phyloP scores from a whole-genome alignment of 2,797 vertebrate species.

The Ibycter americanus region DNA sequence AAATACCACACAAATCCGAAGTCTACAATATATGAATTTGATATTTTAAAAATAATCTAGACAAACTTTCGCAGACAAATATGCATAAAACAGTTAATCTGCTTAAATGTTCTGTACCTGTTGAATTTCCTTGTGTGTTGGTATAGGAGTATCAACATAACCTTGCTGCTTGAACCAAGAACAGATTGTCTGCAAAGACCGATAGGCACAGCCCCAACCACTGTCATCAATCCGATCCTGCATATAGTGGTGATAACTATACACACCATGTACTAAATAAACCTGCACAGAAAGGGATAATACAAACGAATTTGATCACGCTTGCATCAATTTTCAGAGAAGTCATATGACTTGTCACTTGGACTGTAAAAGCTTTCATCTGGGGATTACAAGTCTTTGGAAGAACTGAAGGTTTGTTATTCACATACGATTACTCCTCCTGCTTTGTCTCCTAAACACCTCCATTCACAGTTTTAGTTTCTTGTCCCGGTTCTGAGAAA shows the following conservation, averaged over 20 bases:
- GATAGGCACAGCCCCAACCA: constrained; percentile 98
- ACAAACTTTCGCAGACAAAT: neutral
- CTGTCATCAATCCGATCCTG: constrained; percentile 91
- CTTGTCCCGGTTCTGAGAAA: neutral
- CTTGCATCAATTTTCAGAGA: neutral
- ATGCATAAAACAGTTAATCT: neutral
- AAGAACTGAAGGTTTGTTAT: neutral
- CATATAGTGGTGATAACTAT: constrained; percentile 96
- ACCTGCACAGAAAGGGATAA: constrained; percentile 70
- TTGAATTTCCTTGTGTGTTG: constrained; percentile 93
- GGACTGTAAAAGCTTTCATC: neutral
- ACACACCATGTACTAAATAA: constrained; percentile 85
- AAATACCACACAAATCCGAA: neutral
- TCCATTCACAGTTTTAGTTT: neutral
- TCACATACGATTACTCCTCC: neutral
- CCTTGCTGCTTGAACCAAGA: constrained; percentile 97
- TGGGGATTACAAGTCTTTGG: neutral
- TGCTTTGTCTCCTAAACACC: neutral
- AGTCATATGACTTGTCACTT: neutral
- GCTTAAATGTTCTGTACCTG: constrained; percentile 79
- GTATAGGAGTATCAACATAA: constrained; percentile 82
- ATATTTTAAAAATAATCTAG: neutral
- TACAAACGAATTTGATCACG: neutral
- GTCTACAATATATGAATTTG: neutral
- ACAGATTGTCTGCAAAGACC: constrained; percentile 95